Evolutionary conservation across 1,140 invertebrate genomes (phyloP).

Genomic region (Nymphalis io): DNA sequence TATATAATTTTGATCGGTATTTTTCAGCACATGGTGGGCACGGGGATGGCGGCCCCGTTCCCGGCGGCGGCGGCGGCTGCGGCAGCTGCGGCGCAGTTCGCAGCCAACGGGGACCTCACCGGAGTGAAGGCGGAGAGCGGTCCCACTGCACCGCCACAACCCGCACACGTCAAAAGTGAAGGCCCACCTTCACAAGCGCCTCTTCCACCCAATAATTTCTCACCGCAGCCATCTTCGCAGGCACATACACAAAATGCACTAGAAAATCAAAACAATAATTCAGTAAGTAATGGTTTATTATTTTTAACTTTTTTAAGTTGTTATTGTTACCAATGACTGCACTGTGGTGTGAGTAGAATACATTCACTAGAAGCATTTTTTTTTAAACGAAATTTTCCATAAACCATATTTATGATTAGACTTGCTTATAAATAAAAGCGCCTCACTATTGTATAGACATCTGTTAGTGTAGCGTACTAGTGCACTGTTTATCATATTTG

Average conservation of each 20-base stretch:
- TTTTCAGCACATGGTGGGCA: constrained; percentile 97
- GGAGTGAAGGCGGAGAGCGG: constrained; percentile 81
- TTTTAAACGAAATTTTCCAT: too few species aligned
- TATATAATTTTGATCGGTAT: neutral
- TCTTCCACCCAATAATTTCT: constrained; percentile 74
- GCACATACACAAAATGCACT: constrained; percentile 71
- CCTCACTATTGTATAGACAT: too few species aligned
- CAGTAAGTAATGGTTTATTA: constrained; percentile 64
- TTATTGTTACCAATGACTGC: neutral
- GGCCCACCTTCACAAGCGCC: constrained; percentile 72
- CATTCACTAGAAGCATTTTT: too few species aligned
- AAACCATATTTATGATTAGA: too few species aligned
- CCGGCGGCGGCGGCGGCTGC: constrained; percentile 88
- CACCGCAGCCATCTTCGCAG: constrained; percentile 71
- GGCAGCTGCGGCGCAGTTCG: constrained; percentile 84
- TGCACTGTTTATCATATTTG: neutral
- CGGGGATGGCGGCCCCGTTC: constrained; percentile 93
- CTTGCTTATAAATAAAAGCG: too few species aligned
- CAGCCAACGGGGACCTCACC: constrained; percentile 85
- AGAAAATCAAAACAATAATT: constrained; percentile 79
- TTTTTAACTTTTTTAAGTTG: neutral
- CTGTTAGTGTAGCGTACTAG: neutral
- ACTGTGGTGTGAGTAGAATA: too few species aligned
- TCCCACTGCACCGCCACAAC: constrained; percentile 68
- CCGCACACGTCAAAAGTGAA: constrained; percentile 75